A percentile compares a stretch with the other conserved stretches of the same genome.
Evolutionary conservation across 2,113 vertebrate species (phyloP).

Genomic region (Ochotona curzoniae): DNA sequence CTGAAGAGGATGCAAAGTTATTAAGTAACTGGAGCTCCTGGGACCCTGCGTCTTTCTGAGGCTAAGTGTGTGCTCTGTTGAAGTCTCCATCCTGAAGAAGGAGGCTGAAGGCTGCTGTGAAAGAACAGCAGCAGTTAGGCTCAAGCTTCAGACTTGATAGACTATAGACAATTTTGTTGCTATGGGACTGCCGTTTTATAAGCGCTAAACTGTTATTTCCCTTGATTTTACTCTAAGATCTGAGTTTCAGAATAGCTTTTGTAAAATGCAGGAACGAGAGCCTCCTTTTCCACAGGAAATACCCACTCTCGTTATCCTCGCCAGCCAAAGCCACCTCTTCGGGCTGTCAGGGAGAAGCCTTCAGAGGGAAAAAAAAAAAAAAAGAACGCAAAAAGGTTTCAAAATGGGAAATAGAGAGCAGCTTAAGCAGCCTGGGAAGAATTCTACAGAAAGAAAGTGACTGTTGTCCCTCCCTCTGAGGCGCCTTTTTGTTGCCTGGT

Average conservation of each 20-base stretch:
- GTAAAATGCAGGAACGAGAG: not conserved
- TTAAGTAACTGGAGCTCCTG: not conserved
- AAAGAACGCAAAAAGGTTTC: conserved; percentile 55
- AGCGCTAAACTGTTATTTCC: not conserved
- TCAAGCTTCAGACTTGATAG: not conserved
- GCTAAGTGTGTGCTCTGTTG: not conserved
- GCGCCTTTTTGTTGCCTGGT: conserved; percentile 50
- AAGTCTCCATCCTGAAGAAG: not conserved
- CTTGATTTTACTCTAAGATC: not conserved
- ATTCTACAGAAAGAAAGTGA: conserved; percentile 59
- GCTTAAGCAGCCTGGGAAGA: conserved; percentile 56
- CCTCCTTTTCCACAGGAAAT: not conserved
- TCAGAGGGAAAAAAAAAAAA: conserved; percentile 57
- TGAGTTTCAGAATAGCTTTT: not conserved
- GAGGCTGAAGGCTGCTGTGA: too few relatives aligned
- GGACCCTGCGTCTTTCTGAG: not conserved
- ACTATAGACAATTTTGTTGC: not conserved
- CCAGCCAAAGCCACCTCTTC: not conserved
- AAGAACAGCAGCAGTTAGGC: rapidly evolving
- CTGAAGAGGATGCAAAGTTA: not conserved
- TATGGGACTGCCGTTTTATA: not conserved
- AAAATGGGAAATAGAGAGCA: not conserved
- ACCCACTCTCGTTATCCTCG: not conserved
- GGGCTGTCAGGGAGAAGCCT: not conserved
- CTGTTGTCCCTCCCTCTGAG: conserved; percentile 64